Percentiles rank a stretch among this genome's conserved stretches.
Conservation (phyloP, 2,797 vertebrate species). For the Ctenochaetus hawaiiensis region DNA sequence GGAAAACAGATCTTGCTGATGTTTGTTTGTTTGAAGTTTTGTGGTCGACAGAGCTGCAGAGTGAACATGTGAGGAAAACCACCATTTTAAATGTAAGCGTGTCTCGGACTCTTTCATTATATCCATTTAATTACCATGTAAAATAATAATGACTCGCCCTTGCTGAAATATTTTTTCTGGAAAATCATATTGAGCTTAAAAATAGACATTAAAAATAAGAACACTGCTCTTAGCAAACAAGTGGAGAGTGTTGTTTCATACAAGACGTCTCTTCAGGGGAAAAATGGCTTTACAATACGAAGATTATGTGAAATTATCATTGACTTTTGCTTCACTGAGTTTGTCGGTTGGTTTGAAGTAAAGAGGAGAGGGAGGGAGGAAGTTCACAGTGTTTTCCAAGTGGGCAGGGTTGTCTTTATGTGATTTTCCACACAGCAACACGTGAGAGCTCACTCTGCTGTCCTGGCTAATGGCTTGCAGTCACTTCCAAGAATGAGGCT, state of each 20-base stretch:
- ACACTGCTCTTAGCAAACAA: no score
- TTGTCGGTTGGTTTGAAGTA: not conserved
- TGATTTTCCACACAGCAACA: slow-evolving; percentile 40
- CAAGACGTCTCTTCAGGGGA: not conserved
- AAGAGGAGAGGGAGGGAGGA: not conserved
- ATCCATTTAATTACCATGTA: not conserved
- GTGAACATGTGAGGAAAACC: not conserved
- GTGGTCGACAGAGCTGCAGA: not conserved
- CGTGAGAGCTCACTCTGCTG: slow-evolving; percentile 40
- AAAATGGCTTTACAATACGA: not conserved
- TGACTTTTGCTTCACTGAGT: not conserved
- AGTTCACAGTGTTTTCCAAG: not conserved
- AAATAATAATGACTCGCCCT: not conserved
- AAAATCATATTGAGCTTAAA: not conserved
- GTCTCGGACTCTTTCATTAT: not conserved
- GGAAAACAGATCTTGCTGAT: not conserved
- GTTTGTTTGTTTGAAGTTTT: not conserved
- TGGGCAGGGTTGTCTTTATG: not conserved
- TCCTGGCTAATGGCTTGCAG: slow-evolving; percentile 16
- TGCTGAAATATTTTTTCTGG: not conserved
- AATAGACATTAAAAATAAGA: not conserved
- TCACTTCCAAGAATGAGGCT: not conserved
- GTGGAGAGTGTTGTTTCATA: not conserved
- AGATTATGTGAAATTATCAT: not conserved
- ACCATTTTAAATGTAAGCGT: not conserved